Conservation (phyloP, 2,888 invertebrate genomes). For the Drosophila robusta region DNA sequence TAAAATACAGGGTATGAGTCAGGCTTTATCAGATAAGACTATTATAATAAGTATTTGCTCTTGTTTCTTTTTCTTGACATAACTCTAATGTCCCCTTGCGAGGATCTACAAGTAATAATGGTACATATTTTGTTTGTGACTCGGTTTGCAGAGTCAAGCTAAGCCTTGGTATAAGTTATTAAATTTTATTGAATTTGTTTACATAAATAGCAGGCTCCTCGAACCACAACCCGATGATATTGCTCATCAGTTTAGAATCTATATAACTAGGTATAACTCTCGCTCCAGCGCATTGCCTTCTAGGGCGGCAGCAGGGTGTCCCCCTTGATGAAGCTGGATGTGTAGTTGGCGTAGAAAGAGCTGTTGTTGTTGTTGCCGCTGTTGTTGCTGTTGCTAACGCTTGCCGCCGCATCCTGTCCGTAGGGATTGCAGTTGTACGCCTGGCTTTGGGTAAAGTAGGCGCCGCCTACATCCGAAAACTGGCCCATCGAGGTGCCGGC, state of each 20-base stretch:
- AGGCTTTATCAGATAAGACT: neutral
- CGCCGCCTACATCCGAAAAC: constrained; percentile 19
- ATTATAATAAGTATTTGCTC: neutral
- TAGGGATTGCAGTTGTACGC: constrained; percentile 27
- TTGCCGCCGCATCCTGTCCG: constrained; percentile 16
- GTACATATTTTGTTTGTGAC: neutral
- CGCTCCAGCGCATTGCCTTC: constrained; percentile 33
- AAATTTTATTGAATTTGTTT: constrained; percentile 35
- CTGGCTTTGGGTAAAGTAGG: constrained; percentile 36
- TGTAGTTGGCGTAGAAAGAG: constrained; percentile 51
- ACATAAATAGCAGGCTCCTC: constrained; percentile 40
- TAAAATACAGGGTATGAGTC: no score
- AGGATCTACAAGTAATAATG: neutral
- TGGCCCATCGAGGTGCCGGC: constrained; percentile 26
- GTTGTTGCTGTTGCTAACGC: constrained; percentile 5
- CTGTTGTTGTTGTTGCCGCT: constrained; percentile 30
- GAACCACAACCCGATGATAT: constrained; percentile 24
- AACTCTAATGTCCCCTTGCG: no score
- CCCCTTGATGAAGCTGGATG: constrained; percentile 58
- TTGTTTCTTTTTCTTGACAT: no score
- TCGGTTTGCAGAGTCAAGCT: constrained; percentile 7
- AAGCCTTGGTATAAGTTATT: constrained; percentile 29
- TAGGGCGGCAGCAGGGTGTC: constrained; percentile 60
- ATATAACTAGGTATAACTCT: constrained; percentile 38
- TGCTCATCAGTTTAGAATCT: constrained; percentile 7